Base-by-base conservation (phyloP, 2,113 vertebrate species). In the Neodon shergylaensis region DNA sequence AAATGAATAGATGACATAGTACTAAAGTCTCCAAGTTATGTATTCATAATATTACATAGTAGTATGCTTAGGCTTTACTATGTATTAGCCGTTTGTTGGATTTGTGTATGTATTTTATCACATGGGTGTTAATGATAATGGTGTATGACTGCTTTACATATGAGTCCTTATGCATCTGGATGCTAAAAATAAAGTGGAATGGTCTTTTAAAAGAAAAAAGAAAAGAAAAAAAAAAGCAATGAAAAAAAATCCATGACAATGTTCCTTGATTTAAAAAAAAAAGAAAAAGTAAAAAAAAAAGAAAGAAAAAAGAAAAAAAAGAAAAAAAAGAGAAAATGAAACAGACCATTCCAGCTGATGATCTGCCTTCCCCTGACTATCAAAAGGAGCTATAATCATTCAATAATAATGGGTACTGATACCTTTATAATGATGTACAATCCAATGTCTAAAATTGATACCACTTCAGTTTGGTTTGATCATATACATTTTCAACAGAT, bases 61-160 rank as follows among this genome's bases (percentile, higher is more conserved):
- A 98, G 98, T 99, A 98, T 98, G 98, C 98, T 98, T 99, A 99
- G 98, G 98, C 99, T 99, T 99, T 99, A 98, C 99, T 99, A 99
- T 99, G 98, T 99, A 99, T 98, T 99, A 98, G 98, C 98, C 98
- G 99, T 99, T 99, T 98, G 98, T 99, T 98, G 98, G 98, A 99
- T 98, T 98, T 99, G 98, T 99, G 99, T 99, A 99, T 99, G 99
- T 99, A 99, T 99, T 99, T 99, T 99, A 99, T 99, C 94, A 99
- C 99, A 99, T 99, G 98, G 98, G 98, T 99, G 99, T 99, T 99
- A 99, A 99, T 99, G 98, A 99, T 99, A 97, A 99, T 96, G 98
- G 99, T 99, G 99, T 99, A 99, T 98, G 98, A 99, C 98, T 98
- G 99, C 99, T 99, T 99, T 99, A 99, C 99, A 99, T 99, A 98